phyloP scores from a whole-genome alignment of 2,113 vertebrate genomes.

The Speoplatyrhinus poulsoni region DNA sequence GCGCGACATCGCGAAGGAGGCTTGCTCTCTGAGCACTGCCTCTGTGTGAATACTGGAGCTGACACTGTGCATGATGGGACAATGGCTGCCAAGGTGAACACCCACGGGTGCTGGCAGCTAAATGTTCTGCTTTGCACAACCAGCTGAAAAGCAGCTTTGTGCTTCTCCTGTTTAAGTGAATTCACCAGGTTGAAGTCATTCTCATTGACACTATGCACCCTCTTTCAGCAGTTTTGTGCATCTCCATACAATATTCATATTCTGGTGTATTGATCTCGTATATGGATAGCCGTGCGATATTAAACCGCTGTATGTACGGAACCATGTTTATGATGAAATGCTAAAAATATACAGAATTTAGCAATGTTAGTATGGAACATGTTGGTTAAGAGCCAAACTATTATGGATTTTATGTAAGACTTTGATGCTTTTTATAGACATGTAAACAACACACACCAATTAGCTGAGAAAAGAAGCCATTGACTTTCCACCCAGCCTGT shows the following conservation, averaged over 20 bases:
- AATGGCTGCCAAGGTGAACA: constrained; percentile 63
- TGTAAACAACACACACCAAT: constrained; percentile 32
- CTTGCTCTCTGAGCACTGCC: constrained; percentile 52
- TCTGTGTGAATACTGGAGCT: constrained; percentile 41
- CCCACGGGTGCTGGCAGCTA: constrained; percentile 68
- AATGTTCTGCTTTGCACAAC: constrained; percentile 58
- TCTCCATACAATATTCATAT: too few relatives aligned
- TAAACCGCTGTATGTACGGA: too few relatives aligned
- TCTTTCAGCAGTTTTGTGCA: constrained; percentile 10
- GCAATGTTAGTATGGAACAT: constrained; percentile 7
- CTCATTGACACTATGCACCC: constrained; percentile 22
- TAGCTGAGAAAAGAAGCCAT: constrained; percentile 58
- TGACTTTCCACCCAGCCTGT: constrained; percentile 34
- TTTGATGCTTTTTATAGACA: too few relatives aligned
- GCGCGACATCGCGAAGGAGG: constrained; percentile 33
- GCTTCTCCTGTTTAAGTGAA: constrained; percentile 53
- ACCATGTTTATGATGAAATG: background rate
- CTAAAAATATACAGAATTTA: background rate
- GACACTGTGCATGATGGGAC: constrained; percentile 66
- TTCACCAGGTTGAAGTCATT: constrained; percentile 36
- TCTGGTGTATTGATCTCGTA: too few relatives aligned
- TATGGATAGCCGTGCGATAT: too few relatives aligned
- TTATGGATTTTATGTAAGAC: background rate
- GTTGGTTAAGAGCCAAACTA: background rate
- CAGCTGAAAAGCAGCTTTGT: constrained; percentile 48